Conservation (phyloP, 2,113 vertebrate species). For the Brachypodius melanocephalos region DNA sequence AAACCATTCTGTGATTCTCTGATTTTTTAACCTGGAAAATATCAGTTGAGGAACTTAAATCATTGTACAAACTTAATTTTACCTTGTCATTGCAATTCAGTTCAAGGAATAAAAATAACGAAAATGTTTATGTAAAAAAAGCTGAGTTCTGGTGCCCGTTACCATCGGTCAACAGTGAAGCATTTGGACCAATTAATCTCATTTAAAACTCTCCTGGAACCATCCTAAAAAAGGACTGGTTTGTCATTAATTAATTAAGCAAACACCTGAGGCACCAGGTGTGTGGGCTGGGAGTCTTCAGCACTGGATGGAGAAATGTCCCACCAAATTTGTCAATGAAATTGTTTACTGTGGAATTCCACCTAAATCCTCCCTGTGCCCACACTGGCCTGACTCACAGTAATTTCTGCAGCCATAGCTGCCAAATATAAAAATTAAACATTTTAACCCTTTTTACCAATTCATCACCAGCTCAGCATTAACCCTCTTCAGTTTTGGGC, state of each 20-base stretch:
- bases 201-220: not conserved
- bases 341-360: not conserved
- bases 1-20: not conserved
- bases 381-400: not conserved
- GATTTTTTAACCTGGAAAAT: not conserved
- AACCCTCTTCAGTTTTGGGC: not conserved
- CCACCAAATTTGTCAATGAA: not conserved
- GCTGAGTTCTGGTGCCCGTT: not conserved
- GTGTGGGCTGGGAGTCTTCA: not conserved
- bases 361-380: too few species aligned
- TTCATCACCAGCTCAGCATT: not conserved
- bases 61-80: not conserved
- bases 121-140: not conserved
- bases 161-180: accelerated
- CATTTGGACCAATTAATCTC: not conserved
- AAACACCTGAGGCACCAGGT: not conserved
- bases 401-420: not conserved
- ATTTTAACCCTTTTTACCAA: not conserved
- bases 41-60: not conserved
- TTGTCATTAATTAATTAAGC: not conserved
- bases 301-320: not conserved
- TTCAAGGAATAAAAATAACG: not conserved
- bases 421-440: not conserved
- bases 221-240: not conserved
- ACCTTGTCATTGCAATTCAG: not conserved